A percentile compares a stretch with the other conserved stretches of the same genome.
These are phyloP conservation scores for Mormyrus proboscirostris DNA, from an alignment of 2,797 vertebrate genomes.

Conservation along the genomic window DNA sequence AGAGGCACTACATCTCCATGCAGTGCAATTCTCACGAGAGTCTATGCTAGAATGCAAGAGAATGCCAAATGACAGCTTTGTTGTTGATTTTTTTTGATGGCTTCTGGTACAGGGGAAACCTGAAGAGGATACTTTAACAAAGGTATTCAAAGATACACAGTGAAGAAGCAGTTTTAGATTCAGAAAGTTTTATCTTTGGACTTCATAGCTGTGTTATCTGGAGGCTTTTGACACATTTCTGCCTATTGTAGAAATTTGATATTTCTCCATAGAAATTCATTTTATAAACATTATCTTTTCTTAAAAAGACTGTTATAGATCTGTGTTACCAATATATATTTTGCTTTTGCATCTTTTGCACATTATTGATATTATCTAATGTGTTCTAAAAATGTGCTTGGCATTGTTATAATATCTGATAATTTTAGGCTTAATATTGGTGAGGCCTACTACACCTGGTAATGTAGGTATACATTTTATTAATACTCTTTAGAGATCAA, in stretches of 20 bases:
- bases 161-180: not conserved
- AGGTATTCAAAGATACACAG: not conserved
- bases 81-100: not conserved
- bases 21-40: not conserved
- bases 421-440: not conserved
- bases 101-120: not conserved
- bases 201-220: not conserved
- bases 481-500: not conserved
- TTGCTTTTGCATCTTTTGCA: not conserved
- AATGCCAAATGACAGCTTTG: constrained; percentile 3
- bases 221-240: not conserved
- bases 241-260: not conserved
- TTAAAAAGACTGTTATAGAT: not conserved
- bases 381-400: not conserved
- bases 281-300: not conserved
- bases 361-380: not conserved
- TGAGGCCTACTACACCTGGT: not conserved
- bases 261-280: not conserved
- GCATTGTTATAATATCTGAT: not conserved
- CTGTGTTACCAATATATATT: not conserved
- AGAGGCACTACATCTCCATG: not conserved
- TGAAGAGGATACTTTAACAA: not conserved
- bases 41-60: not conserved
- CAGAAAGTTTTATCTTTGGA: not conserved
- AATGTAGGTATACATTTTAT: not conserved